Evolutionary conservation across 2,113 vertebrate species (phyloP).

Genomic region (Ramphastos sulfuratus): DNA sequence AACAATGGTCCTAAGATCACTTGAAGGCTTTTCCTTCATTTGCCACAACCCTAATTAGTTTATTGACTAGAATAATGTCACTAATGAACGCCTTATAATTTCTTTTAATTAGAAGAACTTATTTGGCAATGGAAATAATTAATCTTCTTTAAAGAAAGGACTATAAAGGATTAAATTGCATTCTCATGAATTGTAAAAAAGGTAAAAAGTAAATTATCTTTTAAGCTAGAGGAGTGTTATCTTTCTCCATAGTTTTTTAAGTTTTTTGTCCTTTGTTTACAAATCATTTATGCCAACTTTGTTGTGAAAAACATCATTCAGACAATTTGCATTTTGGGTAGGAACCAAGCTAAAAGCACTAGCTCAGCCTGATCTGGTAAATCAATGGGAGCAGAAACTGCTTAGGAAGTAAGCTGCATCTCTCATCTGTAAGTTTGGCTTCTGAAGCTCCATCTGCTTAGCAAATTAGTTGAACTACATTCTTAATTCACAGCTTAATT

Average conservation of each 20-base stretch:
- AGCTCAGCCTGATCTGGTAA: neutral
- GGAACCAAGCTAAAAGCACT: neutral
- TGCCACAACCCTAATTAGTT: conserved; percentile 52
- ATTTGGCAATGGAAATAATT: conserved; percentile 53
- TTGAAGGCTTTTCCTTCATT: conserved; percentile 22
- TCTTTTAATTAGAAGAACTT: conserved; percentile 58
- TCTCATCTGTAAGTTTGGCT: neutral
- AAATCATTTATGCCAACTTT: neutral
- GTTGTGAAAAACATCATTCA: neutral
- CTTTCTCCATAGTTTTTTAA: neutral
- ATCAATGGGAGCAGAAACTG: neutral
- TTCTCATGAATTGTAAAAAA: neutral
- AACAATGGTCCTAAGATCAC: neutral
- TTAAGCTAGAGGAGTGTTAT: neutral
- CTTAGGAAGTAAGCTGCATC: neutral
- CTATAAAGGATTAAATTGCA: neutral
- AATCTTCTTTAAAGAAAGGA: conserved; percentile 48
- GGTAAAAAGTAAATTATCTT: neutral
- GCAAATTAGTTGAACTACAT: neutral
- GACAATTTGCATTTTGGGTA: neutral
- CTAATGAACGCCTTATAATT: conserved; percentile 35
- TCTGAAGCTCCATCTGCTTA: neutral
- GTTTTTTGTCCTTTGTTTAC: neutral
- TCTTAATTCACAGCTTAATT: neutral
- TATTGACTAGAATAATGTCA: conserved; percentile 49